These are phyloP conservation scores for Corythornis cristatus DNA, from an alignment of 2,113 vertebrate species.

Conservation along the genomic window DNA sequence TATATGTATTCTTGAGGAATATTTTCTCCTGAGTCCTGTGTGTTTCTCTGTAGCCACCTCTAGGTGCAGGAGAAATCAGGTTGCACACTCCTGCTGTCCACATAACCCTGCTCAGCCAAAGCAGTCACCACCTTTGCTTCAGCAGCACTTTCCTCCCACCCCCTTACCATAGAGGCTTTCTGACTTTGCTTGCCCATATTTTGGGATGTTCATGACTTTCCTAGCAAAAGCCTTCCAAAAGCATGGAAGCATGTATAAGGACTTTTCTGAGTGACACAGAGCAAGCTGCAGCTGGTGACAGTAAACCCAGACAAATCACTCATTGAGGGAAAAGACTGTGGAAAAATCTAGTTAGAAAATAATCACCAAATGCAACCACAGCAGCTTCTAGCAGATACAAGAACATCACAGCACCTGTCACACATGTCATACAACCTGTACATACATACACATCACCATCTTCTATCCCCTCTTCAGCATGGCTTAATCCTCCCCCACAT, in stretches of 20 bases:
- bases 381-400: neutral
- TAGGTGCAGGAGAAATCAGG: neutral
- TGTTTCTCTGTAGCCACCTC: neutral
- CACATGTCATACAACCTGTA: neutral
- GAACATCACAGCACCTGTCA: neutral
- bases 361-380: neutral
- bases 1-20: neutral
- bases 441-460: neutral
- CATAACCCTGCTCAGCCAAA: neutral
- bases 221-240: neutral
- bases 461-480: neutral
- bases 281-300: neutral
- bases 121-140: neutral
- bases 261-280: neutral
- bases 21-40: neutral
- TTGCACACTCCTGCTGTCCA: neutral
- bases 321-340: neutral
- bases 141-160: rapidly evolving
- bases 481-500: neutral
- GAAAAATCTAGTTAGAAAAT: neutral
- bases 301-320: rapidly evolving
- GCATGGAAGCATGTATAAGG: neutral
- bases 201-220: neutral
- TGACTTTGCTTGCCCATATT: neutral
- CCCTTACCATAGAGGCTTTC: neutral